Evolutionary conservation across 2,113 vertebrate genomes (phyloP).

Genomic region (Tauraco erythrolophus): DNA sequence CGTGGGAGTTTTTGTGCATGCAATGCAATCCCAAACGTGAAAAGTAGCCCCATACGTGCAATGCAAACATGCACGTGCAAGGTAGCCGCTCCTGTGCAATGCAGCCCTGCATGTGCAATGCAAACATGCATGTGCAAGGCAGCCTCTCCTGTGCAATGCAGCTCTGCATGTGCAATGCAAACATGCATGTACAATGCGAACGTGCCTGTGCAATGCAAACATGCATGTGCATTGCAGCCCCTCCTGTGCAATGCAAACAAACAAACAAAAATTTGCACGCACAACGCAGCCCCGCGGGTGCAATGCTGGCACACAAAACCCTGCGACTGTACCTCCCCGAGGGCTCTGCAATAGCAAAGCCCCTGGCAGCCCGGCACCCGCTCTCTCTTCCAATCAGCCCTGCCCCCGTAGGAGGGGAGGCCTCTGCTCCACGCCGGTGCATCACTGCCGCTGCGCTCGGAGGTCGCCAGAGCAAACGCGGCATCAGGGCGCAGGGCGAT

Average conservation of each 20-base stretch:
- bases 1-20: not conserved
- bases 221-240: not conserved
- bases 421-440: not conserved
- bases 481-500: accelerated
- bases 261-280: too few relatives aligned
- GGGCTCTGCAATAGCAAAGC: not conserved
- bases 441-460: accelerated
- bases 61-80: not conserved
- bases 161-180: not conserved
- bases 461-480: accelerated
- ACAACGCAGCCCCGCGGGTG: too few relatives aligned
- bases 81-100: not conserved
- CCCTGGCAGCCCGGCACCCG: not conserved
- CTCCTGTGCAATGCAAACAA: not conserved
- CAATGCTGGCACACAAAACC: not conserved
- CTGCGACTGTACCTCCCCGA: accelerated
- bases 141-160: not conserved
- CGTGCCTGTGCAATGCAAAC: not conserved
- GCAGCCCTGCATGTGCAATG: not conserved
- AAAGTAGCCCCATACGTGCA: not conserved
- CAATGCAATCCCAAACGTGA: not conserved
- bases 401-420: not conserved
- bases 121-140: not conserved
- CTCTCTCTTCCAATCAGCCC: not conserved
- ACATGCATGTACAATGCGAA: not conserved